phyloP scores from a whole-genome alignment of 1,140 invertebrate genomes.

The Acromyrmex charruanus region DNA sequence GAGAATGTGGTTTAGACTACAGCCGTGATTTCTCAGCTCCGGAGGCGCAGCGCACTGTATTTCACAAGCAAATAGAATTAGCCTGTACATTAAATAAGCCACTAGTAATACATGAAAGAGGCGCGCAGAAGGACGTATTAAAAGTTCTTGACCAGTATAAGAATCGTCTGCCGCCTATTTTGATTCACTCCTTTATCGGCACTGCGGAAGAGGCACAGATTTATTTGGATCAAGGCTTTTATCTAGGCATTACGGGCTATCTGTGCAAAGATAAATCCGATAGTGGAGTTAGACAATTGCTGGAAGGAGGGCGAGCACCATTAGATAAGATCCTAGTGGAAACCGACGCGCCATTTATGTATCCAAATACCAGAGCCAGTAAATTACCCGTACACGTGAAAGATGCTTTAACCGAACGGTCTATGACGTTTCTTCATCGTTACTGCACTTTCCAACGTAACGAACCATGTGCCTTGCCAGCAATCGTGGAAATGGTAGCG shows the following conservation, averaged over 20 bases:
- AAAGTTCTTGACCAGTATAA: conserved; percentile 87
- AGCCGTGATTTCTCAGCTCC: conserved; percentile 97
- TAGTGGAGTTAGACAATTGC: conserved; percentile 93
- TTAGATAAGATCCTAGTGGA: conserved; percentile 95
- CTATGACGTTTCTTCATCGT: conserved; percentile 89
- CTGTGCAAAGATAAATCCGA: conserved; percentile 98
- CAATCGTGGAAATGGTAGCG: conserved; percentile 97
- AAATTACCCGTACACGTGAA: conserved; percentile 96
- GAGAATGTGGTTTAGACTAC: conserved; percentile 98
- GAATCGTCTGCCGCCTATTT: conserved; percentile 91
- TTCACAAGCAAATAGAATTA: conserved; percentile 95
- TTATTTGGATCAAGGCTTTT: conserved; percentile 95
- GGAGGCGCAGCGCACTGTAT: conserved; percentile 94
- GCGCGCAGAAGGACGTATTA: conserved; percentile 94
- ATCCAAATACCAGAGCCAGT: conserved; percentile 97
- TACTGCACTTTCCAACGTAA: conserved; percentile 98
- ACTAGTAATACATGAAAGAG: conserved; percentile 96
- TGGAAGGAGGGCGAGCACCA: conserved; percentile 93
- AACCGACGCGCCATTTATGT: conserved; percentile 98
- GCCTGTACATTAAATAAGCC: conserved; percentile 95
- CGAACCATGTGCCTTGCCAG: conserved; percentile 97
- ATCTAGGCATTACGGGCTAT: conserved; percentile 95
- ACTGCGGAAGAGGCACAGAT: conserved; percentile 93
- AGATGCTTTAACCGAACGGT: conserved; percentile 94
- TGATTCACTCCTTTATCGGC: conserved; percentile 98